phyloP scores from a whole-genome alignment of 2,888 invertebrate species.

The Amphipoea lucens region DNA sequence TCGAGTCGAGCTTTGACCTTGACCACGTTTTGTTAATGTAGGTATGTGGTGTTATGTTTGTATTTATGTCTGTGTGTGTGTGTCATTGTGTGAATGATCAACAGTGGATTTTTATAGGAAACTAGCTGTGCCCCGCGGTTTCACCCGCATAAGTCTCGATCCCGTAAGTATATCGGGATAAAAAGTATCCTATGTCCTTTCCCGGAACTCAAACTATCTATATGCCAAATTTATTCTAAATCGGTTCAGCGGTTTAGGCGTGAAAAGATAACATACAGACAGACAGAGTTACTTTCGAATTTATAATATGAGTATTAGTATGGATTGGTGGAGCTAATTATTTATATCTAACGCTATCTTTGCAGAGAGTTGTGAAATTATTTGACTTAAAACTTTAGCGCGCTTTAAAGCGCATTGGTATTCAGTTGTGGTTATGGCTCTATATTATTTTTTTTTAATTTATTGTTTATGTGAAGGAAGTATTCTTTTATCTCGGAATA shows the following conservation, averaged over 20 bases:
- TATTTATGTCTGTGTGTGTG: background rate
- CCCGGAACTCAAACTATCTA: too few relatives aligned
- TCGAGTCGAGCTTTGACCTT: constrained; percentile 26
- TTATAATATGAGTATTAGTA: too few relatives aligned
- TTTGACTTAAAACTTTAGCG: too few relatives aligned
- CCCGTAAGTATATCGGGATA: too few relatives aligned
- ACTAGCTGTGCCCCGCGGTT: too few relatives aligned
- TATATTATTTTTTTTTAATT: background rate
- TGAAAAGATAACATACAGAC: too few relatives aligned
- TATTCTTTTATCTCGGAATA: background rate
- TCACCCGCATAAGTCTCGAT: too few relatives aligned
- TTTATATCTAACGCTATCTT: background rate
- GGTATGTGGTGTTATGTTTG: background rate
- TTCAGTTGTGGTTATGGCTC: background rate
- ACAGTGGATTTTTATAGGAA: background rate
- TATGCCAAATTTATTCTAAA: too few relatives aligned
- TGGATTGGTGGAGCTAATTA: background rate
- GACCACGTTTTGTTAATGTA: constrained; percentile 10
- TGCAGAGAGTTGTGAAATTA: background rate
- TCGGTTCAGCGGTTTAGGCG: too few relatives aligned
- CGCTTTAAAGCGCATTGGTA: too few relatives aligned
- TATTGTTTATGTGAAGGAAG: background rate
- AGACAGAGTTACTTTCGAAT: too few relatives aligned
- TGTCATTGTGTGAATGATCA: constrained; percentile 8
- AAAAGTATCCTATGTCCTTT: too few relatives aligned